Evolutionary conservation across 2,113 vertebrate genomes (phyloP), one percentile per base, ranked within the genome.

Genomic region (Bagarius yarrelli): DNA sequence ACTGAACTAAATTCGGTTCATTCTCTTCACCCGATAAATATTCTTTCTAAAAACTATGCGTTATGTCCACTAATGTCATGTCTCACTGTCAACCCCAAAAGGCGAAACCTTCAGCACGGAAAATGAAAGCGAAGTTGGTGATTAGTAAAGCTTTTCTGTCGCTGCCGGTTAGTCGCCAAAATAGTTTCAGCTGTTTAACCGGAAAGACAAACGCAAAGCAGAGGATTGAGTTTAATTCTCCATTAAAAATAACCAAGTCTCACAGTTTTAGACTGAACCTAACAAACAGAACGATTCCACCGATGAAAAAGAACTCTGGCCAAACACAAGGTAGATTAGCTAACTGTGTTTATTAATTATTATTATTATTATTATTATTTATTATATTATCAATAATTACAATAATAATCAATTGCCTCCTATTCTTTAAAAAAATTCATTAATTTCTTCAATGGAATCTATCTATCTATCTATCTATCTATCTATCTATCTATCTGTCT

Each of bases 141-240:
- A 25, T 50, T 66, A 52, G 72, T n/a, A 76, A 59, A 16, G 4
- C 23, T 36, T 27, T 76, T 21, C 53, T 55, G n/a, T 4, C n/a
- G 2, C 1, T 78, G 50, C 8, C 19, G 0, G 36, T 60, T 25
- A 34, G 79, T 63, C 34, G 74, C 1, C 25, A 83, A 61, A 44
- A 56, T 21, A 55, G 74, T 14, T 18, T 52, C 11, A 53, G 5
- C 67, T 0, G 21, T 5, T 47, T 4, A 21, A 53, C 52, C 12
- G 27, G 32, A 44, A 77, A 53, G 0, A 63, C 85, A n/a, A 73
- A 85, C 75, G 78, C 86, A 5, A 89, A 89, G 18, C 14, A 53
- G 2, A 1, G 64, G 50, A 9, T 60, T 53, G 47, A 72, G 67
- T 53, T 47, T 30, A 44, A 59, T 2, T 32, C n/a, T 47, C 59